These are phyloP conservation scores for Schizaphis graminum DNA, from an alignment of 2,888 invertebrate species.

Conservation along the genomic window DNA sequence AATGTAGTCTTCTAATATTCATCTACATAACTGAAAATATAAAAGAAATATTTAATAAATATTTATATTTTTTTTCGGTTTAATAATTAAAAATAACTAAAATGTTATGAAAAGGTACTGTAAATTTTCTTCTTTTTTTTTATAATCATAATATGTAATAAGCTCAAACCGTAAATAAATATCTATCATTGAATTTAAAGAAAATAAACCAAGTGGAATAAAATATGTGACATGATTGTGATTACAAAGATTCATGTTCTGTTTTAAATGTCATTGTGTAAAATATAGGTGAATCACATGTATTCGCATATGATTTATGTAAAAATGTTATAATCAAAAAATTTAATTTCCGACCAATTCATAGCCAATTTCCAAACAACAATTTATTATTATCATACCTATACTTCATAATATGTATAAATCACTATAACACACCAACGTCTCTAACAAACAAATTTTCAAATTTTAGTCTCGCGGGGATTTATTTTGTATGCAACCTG, in stretches of 20 bases:
- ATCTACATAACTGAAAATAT: no score
- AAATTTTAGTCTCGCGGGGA: neutral
- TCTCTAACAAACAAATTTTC: neutral
- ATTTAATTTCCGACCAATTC: constrained; percentile 9
- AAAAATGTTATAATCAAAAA: neutral
- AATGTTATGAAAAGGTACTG: neutral
- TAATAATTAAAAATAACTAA: neutral
- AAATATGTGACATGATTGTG: neutral
- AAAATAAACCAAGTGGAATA: neutral
- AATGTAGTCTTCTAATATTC: no score
- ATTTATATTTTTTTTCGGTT: neutral
- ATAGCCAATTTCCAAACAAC: neutral
- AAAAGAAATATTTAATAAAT: no score
- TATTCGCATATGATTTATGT: neutral
- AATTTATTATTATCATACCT: neutral
- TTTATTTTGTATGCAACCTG: neutral
- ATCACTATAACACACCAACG: neutral
- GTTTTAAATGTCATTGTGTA: neutral
- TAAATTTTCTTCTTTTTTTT: neutral
- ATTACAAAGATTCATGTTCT: neutral
- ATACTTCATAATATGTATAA: neutral
- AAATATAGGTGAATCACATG: neutral
- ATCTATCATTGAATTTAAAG: neutral
- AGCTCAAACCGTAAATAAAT: neutral
- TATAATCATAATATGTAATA: neutral